A percentile compares a stretch with the other conserved stretches of the same genome.
phyloP scores from a whole-genome alignment of 2,113 vertebrate species.

The Dasyprocta punctata region DNA sequence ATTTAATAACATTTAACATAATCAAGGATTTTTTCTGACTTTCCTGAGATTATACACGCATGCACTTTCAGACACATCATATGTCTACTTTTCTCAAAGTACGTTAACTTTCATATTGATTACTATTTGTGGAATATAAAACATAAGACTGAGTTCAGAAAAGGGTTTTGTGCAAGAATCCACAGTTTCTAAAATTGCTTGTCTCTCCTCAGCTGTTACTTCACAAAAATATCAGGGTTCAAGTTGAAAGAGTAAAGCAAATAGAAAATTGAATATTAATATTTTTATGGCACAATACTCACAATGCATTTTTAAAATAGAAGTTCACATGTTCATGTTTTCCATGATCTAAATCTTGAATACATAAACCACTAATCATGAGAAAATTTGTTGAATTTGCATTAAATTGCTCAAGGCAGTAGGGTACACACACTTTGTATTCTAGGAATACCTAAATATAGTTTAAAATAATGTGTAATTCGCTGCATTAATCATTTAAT shows the following conservation, averaged over 20 bases:
- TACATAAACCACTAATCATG: slow-evolving; percentile 25
- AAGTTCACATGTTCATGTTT: neutral
- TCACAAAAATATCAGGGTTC: slow-evolving; percentile 38
- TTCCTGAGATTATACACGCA: neutral
- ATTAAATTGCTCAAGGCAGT: slow-evolving; percentile 52
- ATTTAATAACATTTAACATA: neutral
- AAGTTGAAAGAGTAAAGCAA: slow-evolving; percentile 26
- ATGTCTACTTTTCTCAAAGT: neutral
- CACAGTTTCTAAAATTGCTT: neutral
- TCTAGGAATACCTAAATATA: slow-evolving; percentile 37
- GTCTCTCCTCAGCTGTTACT: neutral
- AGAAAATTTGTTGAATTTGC: slow-evolving; percentile 49
- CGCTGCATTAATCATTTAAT: neutral
- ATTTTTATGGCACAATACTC: neutral
- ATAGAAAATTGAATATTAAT: slow-evolving; percentile 5
- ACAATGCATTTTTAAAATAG: slow-evolving; percentile 54
- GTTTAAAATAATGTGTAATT: neutral
- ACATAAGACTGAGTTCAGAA: neutral
- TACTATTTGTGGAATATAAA: neutral
- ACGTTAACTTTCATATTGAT: neutral
- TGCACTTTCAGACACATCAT: neutral
- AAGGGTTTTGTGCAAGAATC: neutral
- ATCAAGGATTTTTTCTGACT: neutral
- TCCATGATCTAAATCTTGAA: slow-evolving; percentile 38
- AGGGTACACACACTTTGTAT: neutral